Evolutionary conservation across 2,888 invertebrate genomes (phyloP).

Genomic region (Sabellastarte sp.): DNA sequence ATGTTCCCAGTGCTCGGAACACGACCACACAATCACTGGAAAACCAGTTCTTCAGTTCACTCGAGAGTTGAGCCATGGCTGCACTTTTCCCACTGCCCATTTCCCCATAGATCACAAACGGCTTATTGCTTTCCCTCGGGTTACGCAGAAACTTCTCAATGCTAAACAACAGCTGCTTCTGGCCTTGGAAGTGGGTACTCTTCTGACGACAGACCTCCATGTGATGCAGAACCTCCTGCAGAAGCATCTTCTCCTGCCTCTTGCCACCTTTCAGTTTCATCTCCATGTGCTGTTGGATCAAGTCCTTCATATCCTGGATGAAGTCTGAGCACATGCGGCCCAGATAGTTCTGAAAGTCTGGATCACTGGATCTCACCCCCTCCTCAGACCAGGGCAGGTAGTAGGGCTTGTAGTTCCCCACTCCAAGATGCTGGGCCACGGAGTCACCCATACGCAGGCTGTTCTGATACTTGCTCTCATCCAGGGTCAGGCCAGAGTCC

Average conservation of each 20-base stretch:
- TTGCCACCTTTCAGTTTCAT: conserved; percentile 1
- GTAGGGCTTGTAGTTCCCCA: conserved; percentile 16
- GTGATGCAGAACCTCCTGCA: conserved; percentile 20
- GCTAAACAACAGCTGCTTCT: conserved; percentile 4
- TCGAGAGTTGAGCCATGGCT: conserved; percentile 14
- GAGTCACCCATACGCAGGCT: conserved; percentile 2
- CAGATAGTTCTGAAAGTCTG: conserved; percentile 17
- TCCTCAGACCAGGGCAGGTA: conserved; percentile 15
- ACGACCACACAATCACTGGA: conserved; percentile 15
- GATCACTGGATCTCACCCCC: conserved; percentile 1
- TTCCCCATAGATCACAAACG: conserved; percentile 23
- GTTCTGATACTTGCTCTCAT: background rate
- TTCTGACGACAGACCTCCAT: conserved; percentile 10
- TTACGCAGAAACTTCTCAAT: conserved; percentile 20
- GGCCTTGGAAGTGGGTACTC: conserved; percentile 10
- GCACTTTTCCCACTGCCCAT: conserved; percentile 20
- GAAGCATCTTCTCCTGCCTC: conserved; percentile 1
- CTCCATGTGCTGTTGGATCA: conserved; percentile 12
- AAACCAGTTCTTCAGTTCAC: conserved; percentile 15
- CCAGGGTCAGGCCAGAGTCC: background rate
- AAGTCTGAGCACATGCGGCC: conserved; percentile 19
- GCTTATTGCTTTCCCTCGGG: conserved; percentile 15
- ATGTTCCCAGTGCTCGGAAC: conserved; percentile 21
- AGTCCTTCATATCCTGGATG: conserved; percentile 17
- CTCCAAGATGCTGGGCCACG: conserved; percentile 15